Evolutionary conservation across 2,888 invertebrate species (phyloP), one percentile per base, ranked within the genome.

Genomic region (Ischnus inquisitorius): DNA sequence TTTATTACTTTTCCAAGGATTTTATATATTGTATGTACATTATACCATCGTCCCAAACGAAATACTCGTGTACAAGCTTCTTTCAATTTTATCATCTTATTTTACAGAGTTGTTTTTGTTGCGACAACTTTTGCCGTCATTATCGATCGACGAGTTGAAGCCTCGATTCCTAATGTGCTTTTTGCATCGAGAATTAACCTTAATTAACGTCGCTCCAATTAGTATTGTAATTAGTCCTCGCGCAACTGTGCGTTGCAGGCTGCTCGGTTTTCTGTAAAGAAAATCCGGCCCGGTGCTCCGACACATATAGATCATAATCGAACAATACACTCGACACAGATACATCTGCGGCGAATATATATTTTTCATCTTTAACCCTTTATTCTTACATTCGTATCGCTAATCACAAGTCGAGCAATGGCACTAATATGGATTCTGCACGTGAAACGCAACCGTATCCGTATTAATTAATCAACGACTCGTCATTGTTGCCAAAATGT

Each of bases 121-220:
- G 19, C 54, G 19, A 22, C 22, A 22, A 54, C 22, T 54, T 12
- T 54, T 22, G 22, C 19, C 10, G n/a, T 19, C 19, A 46, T 46
- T 57, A 72, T 48, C 19, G 48, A 34, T 46, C 28, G 43, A n/a
- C 22, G 60, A 14, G n/a, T 28, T 60, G 43, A 4, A n/a, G 14
- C 8, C 28, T 14, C 57, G 25, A 25, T 43, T 12, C 25, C 10
- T 14, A 16, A 16, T 12, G n/a, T n/a, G 22, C 12, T 48, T 10
- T 28, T 51, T 34, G 5, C 12, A 22, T 64, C 75, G 76, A 74
- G 43, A 5, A 83, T 78, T 54, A 51, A 64, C 54, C 43, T 48
- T 67, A 81, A 79, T 83, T 78, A 81, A 78, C 75, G 79, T 76
- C 62, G 54, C 16, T 62, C 81, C 81, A 83, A 81, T 85, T 83